A percentile compares a stretch with the other conserved stretches of the same genome.
Evolutionary conservation across 2,888 invertebrate species (phyloP).

Genomic region (Strigamia transsilvanica): DNA sequence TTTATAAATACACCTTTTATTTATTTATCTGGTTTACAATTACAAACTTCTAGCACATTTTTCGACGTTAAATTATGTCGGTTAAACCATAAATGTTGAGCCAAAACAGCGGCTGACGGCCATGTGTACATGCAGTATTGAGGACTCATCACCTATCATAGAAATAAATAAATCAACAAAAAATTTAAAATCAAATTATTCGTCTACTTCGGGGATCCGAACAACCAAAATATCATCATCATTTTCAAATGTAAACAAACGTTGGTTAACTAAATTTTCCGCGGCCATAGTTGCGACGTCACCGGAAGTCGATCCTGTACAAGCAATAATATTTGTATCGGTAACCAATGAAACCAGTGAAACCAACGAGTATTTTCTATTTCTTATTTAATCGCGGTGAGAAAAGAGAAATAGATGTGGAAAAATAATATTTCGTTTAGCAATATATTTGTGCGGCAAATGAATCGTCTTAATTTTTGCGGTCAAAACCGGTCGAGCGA

Average conservation of each 20-base stretch:
- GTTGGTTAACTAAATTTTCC: background rate
- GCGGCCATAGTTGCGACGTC: background rate
- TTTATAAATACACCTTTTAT: background rate
- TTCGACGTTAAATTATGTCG: slow-evolving; percentile 70
- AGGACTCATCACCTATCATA: slow-evolving; percentile 60
- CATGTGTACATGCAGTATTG: slow-evolving; percentile 92
- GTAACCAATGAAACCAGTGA: slow-evolving; percentile 3
- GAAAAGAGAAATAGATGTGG: background rate
- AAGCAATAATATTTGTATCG: background rate
- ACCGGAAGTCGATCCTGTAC: slow-evolving; percentile 14
- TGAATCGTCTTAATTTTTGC: background rate
- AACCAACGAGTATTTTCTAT: background rate
- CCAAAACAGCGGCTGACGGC: slow-evolving; percentile 91
- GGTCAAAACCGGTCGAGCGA: slow-evolving; percentile 26
- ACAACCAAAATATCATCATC: background rate
- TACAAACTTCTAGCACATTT: slow-evolving; percentile 76
- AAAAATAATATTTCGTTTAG: background rate
- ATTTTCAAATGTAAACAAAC: background rate
- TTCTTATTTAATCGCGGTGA: background rate
- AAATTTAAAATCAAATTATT: background rate
- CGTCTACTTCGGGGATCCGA: background rate
- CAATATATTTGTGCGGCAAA: background rate
- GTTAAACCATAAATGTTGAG: slow-evolving; percentile 84
- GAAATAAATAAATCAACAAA: slow-evolving; percentile 52
- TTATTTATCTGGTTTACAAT: background rate